Conservation (phyloP, 2,888 invertebrate species). For the Ornithoptera alexandrae region DNA sequence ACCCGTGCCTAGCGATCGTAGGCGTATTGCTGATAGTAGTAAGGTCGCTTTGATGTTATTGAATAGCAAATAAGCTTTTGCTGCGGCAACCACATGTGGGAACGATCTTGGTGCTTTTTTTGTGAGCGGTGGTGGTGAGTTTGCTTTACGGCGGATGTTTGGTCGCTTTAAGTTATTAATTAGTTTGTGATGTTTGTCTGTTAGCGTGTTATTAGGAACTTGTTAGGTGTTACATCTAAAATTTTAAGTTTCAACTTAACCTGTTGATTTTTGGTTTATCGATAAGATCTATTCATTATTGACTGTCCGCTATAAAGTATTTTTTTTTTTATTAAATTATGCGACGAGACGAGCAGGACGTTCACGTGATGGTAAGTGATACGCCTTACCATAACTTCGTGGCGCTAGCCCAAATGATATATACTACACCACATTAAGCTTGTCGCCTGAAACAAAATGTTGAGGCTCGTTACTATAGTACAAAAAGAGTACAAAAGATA, state of each 20-base stretch:
- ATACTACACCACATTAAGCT: too few species aligned
- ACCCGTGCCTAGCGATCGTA: constrained; percentile 27
- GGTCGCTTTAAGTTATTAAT: constrained; percentile 66
- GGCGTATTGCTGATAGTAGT: constrained; percentile 24
- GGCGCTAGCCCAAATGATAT: too few species aligned
- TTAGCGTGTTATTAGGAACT: constrained; percentile 49
- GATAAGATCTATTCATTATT: neutral
- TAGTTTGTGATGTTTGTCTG: constrained; percentile 60
- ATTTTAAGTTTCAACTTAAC: constrained; percentile 25
- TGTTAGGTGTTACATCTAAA: constrained; percentile 36
- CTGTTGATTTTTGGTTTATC: constrained; percentile 8
- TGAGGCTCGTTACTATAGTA: too few species aligned
- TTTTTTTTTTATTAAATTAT: neutral
- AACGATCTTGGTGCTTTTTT: constrained; percentile 66
- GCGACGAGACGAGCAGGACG: too few species aligned
- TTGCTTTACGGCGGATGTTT: constrained; percentile 69
- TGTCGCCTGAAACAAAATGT: too few species aligned
- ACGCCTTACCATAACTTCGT: too few species aligned
- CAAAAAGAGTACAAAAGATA: too few species aligned
- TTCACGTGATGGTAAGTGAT: too few species aligned
- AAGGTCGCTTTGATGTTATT: constrained; percentile 24
- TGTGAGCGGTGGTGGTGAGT: constrained; percentile 56
- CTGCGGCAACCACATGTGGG: constrained; percentile 56
- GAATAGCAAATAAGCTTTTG: constrained; percentile 32
- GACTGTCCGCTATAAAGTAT: neutral